These are phyloP conservation scores for Leptothorax acervorum DNA, from an alignment of 2,888 invertebrate species.

Conservation along the genomic window DNA sequence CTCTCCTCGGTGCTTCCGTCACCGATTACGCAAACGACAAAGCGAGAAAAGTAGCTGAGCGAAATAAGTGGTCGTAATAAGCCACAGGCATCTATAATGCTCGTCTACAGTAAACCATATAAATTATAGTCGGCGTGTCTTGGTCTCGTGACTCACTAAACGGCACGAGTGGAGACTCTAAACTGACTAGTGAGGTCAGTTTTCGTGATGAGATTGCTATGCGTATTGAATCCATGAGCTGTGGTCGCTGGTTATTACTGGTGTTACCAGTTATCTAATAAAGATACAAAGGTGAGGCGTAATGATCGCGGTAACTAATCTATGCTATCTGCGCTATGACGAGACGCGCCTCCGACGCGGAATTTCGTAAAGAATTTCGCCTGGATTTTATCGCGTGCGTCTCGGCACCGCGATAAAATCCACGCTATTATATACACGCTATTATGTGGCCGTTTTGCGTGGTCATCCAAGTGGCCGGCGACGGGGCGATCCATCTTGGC, in stretches of 20 bases:
- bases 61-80: constrained; percentile 19
- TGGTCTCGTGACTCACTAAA: constrained; percentile 9
- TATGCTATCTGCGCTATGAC: too few species aligned
- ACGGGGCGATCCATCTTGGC: constrained; percentile 40
- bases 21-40: constrained; percentile 34
- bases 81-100: background rate
- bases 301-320: background rate
- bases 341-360: background rate
- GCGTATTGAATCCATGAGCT: background rate
- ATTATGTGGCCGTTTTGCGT: constrained; percentile 25
- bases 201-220: constrained; percentile 5
- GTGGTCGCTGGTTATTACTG: background rate
- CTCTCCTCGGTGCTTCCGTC: constrained; percentile 9
- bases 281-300: background rate
- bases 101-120: background rate
- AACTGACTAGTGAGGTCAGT: background rate
- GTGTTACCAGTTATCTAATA: background rate
- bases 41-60: constrained; percentile 5
- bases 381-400: constrained; percentile 1
- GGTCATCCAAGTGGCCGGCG: constrained; percentile 31
- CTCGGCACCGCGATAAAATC: constrained; percentile 9
- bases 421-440: background rate
- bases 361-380: background rate
- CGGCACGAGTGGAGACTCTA: background rate
- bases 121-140: background rate